Conservation (phyloP, 1,140 invertebrate genomes). For the Cherax destructor region DNA sequence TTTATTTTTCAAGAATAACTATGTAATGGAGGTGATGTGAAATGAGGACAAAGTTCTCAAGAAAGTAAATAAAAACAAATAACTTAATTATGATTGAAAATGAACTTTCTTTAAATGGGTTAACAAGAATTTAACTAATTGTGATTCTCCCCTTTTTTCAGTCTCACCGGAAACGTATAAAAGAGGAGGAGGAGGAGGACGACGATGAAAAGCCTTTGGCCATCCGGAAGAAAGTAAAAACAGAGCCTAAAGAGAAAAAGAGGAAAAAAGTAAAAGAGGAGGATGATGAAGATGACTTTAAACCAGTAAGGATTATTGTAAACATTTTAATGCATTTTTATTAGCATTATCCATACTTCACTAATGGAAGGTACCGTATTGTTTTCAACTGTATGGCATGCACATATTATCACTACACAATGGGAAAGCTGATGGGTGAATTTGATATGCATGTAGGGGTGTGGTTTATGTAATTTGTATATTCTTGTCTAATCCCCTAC, state of each 20-base stretch:
- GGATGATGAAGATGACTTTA: conserved; percentile 78
- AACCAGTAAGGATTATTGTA: conserved; percentile 73
- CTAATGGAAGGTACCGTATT: neutral
- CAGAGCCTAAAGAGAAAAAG: conserved; percentile 80
- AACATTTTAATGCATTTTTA: neutral
- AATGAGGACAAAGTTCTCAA: too few relatives aligned
- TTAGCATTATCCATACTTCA: neutral
- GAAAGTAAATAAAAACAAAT: too few relatives aligned
- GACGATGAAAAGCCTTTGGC: conserved; percentile 83
- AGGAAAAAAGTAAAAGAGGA: conserved; percentile 76
- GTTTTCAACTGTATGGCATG: neutral
- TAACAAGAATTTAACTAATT: too few relatives aligned
- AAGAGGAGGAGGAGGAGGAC: conserved; percentile 78
- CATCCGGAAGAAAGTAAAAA: conserved; percentile 83
- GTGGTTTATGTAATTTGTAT: too few relatives aligned
- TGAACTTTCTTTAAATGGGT: too few relatives aligned
- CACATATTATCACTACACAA: too few relatives aligned
- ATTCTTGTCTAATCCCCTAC: too few relatives aligned
- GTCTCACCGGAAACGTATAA: conserved; percentile 51
- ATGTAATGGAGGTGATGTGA: too few relatives aligned
- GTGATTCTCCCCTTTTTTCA: neutral
- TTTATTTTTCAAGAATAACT: too few relatives aligned
- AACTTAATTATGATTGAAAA: too few relatives aligned
- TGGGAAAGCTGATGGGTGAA: too few relatives aligned
- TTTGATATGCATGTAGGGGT: too few relatives aligned